phyloP scores from a whole-genome alignment of 2,113 vertebrate species.

The Trachemys scripta region DNA sequence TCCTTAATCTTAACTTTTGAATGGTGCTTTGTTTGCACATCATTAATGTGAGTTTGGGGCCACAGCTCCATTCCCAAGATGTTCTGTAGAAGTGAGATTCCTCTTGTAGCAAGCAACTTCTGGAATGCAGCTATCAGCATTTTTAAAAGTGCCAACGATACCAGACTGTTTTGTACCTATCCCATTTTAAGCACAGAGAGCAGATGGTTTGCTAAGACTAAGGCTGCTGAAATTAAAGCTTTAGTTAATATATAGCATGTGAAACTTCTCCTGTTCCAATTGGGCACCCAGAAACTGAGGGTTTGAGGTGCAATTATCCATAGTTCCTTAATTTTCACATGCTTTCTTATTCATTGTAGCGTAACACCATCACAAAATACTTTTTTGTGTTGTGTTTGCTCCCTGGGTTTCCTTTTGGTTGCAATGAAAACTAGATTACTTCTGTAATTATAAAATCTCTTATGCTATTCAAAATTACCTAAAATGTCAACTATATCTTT shows the following conservation, averaged over 20 bases:
- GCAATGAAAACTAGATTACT: background rate
- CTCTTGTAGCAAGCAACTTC: background rate
- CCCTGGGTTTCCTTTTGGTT: background rate
- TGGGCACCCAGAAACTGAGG: too few species aligned
- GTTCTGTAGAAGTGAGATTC: constrained; percentile 3
- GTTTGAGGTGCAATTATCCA: background rate
- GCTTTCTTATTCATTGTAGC: background rate
- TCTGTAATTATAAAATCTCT: background rate
- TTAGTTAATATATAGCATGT: background rate
- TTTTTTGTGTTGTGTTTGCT: background rate
- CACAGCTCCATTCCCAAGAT: constrained; percentile 8
- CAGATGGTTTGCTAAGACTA: background rate
- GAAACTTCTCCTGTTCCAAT: background rate
- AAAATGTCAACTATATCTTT: background rate
- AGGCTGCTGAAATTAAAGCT: background rate
- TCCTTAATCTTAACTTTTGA: background rate
- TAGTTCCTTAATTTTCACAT: background rate
- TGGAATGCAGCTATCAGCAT: background rate
- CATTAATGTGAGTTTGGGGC: background rate
- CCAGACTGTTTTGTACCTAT: background rate
- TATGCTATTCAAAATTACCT: background rate
- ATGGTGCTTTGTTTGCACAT: background rate
- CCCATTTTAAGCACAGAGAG: background rate
- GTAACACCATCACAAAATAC: background rate
- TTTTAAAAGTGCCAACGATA: background rate